These are phyloP conservation scores for Parnassius apollo DNA, from an alignment of 2,888 invertebrate species.

Conservation along the genomic window DNA sequence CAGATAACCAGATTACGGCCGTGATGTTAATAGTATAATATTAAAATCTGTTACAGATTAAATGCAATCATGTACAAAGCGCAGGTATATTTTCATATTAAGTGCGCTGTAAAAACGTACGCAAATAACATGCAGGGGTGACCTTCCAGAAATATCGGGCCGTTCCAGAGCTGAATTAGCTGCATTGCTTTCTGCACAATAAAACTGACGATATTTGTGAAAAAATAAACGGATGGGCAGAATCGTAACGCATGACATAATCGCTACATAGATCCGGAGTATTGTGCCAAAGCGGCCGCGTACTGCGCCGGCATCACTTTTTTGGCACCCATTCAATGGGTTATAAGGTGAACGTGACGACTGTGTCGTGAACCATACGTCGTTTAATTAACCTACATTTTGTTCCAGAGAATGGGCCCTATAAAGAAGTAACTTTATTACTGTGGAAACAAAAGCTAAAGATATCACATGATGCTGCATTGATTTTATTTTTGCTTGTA, in stretches of 20 bases:
- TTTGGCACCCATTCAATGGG: slow-evolving; percentile 73
- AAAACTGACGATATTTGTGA: slow-evolving; percentile 51
- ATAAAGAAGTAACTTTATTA: slow-evolving; percentile 3
- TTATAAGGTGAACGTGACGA: slow-evolving; percentile 73
- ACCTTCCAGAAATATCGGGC: slow-evolving; percentile 61
- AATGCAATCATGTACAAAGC: slow-evolving; percentile 9
- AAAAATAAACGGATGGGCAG: slow-evolving; percentile 60
- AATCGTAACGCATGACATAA: slow-evolving; percentile 75
- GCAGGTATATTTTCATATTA: slow-evolving; percentile 15
- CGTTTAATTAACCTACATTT: slow-evolving; percentile 14
- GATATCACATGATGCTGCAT: not conserved
- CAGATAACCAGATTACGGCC: not conserved
- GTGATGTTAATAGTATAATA: not conserved
- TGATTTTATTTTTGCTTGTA: no score
- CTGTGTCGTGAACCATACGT: slow-evolving; percentile 31
- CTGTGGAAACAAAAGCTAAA: slow-evolving; percentile 7
- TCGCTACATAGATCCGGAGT: slow-evolving; percentile 72
- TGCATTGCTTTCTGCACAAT: slow-evolving; percentile 47
- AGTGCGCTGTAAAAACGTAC: slow-evolving; percentile 11
- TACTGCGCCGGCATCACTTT: slow-evolving; percentile 55
- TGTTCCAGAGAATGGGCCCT: not conserved
- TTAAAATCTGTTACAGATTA: slow-evolving; percentile 14
- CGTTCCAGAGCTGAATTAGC: slow-evolving; percentile 35
- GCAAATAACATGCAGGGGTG: slow-evolving; percentile 44
- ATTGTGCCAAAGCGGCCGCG: slow-evolving; percentile 67